Evolutionary conservation across 2,113 vertebrate species (phyloP).

Genomic region (Hyla sarda): DNA sequence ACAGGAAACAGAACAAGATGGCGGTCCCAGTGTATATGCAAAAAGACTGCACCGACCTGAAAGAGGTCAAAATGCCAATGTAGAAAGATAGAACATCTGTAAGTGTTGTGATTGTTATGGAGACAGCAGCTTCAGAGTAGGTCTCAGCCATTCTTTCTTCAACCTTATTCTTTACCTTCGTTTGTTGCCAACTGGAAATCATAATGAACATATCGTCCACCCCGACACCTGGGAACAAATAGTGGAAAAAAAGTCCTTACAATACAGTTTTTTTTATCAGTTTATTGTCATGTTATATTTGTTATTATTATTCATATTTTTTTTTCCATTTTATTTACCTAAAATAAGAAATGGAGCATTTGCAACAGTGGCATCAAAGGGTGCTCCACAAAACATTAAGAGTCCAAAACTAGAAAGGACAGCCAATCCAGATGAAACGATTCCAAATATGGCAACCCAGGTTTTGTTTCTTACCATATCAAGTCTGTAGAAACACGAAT

Average conservation of each 20-base stretch:
- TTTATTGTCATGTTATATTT: background rate
- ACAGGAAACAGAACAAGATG: conserved; percentile 85
- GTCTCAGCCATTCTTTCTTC: conserved; percentile 61
- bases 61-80: background rate
- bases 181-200: conserved; percentile 87
- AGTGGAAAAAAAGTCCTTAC: no score
- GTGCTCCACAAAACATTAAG: conserved; percentile 75
- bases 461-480: conserved; percentile 62
- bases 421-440: conserved; percentile 76
- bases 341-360: conserved; percentile 86
- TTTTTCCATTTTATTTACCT: conserved; percentile 73
- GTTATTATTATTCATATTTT: background rate
- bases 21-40: conserved; percentile 83
- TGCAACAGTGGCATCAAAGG: conserved; percentile 80
- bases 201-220: conserved; percentile 91
- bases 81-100: conserved; percentile 85
- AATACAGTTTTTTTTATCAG: no score
- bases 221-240: conserved; percentile 61
- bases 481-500: conserved; percentile 66
- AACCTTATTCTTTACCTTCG: conserved; percentile 64
- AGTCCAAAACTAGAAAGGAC: conserved; percentile 81
- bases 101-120: conserved; percentile 84
- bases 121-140: conserved; percentile 80
- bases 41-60: conserved; percentile 70
- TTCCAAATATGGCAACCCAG: conserved; percentile 65